Conservation (phyloP, 2,797 vertebrate genomes). For the Gallirallus australis region DNA sequence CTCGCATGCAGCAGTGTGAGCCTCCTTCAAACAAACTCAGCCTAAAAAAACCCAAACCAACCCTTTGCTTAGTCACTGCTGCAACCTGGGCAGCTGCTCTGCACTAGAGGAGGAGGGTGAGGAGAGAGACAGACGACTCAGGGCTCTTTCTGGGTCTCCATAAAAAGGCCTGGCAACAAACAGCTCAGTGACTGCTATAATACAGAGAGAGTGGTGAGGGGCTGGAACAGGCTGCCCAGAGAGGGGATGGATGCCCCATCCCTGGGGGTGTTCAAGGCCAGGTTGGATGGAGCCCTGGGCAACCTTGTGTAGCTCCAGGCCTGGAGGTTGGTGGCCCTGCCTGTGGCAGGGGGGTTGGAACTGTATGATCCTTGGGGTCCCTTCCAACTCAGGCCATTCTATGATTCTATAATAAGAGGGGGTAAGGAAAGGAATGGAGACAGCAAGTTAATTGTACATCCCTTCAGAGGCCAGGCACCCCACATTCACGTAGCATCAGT, state of each 20-base stretch:
- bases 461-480: neutral
- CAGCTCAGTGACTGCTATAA: neutral
- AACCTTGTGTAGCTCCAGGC: too few relatives aligned
- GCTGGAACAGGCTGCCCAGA: too few relatives aligned
- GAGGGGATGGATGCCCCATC: too few relatives aligned
- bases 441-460: neutral
- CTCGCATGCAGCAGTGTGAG: fast-evolving
- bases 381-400: too few relatives aligned
- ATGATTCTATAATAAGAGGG: neutral
- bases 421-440: neutral
- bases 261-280: too few relatives aligned
- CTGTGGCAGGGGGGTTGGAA: too few relatives aligned
- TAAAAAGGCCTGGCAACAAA: neutral
- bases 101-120: neutral
- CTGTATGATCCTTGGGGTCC: too few relatives aligned
- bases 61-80: neutral
- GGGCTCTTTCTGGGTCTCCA: neutral
- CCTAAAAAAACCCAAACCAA: neutral
- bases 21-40: neutral
- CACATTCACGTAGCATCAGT: neutral
- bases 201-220: neutral
- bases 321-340: too few relatives aligned
- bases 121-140: neutral
- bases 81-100: neutral
- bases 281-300: too few relatives aligned